phyloP scores from a whole-genome alignment of 2,797 vertebrate species.

The Mormyrus hasselquistii region DNA sequence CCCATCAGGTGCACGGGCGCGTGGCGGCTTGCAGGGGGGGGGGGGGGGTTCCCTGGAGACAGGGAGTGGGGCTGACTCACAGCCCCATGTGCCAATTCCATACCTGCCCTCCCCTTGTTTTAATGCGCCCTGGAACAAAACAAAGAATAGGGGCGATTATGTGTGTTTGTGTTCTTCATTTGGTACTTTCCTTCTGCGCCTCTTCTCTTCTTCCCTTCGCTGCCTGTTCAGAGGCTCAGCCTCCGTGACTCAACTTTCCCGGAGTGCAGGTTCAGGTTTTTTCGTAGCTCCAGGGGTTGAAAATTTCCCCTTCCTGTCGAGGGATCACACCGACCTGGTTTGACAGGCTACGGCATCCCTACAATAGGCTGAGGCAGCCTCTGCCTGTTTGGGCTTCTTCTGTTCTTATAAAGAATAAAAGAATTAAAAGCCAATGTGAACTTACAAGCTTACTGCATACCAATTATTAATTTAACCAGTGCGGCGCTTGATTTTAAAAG shows the following conservation, averaged over 20 bases:
- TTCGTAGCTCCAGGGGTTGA: slow-evolving; percentile 58
- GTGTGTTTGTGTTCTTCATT: slow-evolving; percentile 18
- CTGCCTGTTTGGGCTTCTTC: slow-evolving; percentile 34
- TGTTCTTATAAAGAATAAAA: background rate
- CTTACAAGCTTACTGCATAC: background rate
- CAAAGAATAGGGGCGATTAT: slow-evolving; percentile 56
- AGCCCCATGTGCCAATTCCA: slow-evolving; percentile 49
- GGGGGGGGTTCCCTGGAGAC: slow-evolving; percentile 63
- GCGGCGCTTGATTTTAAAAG: background rate
- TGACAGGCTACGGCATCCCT: slow-evolving; percentile 51
- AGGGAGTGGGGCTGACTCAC: slow-evolving; percentile 62
- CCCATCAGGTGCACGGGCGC: slow-evolving; percentile 96
- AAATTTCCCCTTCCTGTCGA: slow-evolving; percentile 54
- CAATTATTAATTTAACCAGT: background rate
- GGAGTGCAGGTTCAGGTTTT: slow-evolving; percentile 58
- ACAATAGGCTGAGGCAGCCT: slow-evolving; percentile 54
- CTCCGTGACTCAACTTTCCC: slow-evolving; percentile 53
- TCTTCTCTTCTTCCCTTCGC: background rate
- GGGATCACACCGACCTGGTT: slow-evolving; percentile 56
- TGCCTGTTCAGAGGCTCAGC: slow-evolving; percentile 27
- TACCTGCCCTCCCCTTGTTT: slow-evolving; percentile 54
- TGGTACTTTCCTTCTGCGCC: background rate
- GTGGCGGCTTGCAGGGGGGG: slow-evolving; percentile 84
- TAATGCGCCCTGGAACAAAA: slow-evolving; percentile 49
- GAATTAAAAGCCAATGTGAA: background rate